Evolutionary conservation across 1,140 invertebrate species (phyloP).

Genomic region (Pteromalus puparum): DNA sequence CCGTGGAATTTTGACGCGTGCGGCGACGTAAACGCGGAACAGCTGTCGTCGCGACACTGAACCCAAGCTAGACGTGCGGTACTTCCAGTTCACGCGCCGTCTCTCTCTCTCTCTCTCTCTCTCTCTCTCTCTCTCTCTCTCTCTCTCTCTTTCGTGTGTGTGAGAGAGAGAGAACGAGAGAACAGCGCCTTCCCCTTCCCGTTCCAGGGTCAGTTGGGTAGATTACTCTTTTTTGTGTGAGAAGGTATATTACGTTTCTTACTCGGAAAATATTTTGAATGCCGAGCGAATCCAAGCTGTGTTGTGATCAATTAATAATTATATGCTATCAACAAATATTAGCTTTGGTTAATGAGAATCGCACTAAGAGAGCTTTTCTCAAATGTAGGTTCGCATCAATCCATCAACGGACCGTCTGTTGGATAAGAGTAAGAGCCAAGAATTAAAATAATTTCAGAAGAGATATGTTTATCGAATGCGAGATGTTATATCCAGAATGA

Average conservation of each 20-base stretch:
- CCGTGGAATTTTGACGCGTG: neutral
- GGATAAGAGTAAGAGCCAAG: no score
- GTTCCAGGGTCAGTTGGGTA: constrained; percentile 20
- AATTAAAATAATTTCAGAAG: no score
- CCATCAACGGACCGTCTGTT: no score
- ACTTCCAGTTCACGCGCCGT: neutral
- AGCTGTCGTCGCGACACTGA: constrained; percentile 34
- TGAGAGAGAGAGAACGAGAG: neutral
- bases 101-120: neutral
- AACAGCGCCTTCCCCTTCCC: neutral
- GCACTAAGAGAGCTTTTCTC: no score
- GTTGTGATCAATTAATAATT: no score
- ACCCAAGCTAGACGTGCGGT: neutral
- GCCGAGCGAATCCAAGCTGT: neutral
- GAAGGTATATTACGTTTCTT: constrained; percentile 19
- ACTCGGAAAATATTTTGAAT: neutral
- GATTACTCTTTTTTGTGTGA: constrained; percentile 53
- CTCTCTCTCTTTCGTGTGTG: neutral
- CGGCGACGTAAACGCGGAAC: constrained; percentile 29
- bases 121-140: constrained; percentile 6
- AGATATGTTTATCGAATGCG: no score
- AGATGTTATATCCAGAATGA: no score
- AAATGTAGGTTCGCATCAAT: no score
- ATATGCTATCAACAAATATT: no score
- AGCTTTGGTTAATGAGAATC: no score